Evolutionary conservation across 2,888 invertebrate species (phyloP).

Genomic region (Scaptomyza parva): DNA sequence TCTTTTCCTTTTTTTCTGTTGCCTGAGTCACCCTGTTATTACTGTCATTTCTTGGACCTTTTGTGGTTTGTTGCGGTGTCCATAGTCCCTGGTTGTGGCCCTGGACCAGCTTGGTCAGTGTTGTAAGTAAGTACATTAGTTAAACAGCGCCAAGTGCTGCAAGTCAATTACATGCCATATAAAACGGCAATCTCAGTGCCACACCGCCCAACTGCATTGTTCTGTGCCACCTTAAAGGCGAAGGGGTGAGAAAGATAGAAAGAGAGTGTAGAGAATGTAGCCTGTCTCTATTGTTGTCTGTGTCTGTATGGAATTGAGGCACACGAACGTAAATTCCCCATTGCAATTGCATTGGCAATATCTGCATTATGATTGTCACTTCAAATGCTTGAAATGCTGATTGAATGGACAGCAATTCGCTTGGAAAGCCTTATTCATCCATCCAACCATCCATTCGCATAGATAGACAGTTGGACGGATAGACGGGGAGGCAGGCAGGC

Average conservation of each 20-base stretch:
- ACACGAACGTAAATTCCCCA: slow-evolving; percentile 39
- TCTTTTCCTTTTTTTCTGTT: not conserved
- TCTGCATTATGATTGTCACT: slow-evolving; percentile 80
- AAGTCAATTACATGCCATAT: slow-evolving; percentile 74
- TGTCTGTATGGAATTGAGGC: not conserved
- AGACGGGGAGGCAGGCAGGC: slow-evolving; percentile 10
- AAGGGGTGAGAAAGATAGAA: not conserved
- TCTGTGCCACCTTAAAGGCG: slow-evolving; percentile 11
- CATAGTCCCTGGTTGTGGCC: slow-evolving; percentile 27
- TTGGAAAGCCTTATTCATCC: slow-evolving; percentile 55
- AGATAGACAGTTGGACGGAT: not conserved
- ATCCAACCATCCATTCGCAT: not conserved
- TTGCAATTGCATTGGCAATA: slow-evolving; percentile 57
- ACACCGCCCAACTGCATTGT: slow-evolving; percentile 24
- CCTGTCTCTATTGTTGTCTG: not conserved
- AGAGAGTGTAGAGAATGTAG: not conserved
- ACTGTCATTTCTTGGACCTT: slow-evolving; percentile 22
- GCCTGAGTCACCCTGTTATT: slow-evolving; percentile 32
- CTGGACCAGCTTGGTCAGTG: not conserved
- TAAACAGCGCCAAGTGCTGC: slow-evolving; percentile 69
- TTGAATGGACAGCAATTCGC: slow-evolving; percentile 77
- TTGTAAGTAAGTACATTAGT: slow-evolving; percentile 60
- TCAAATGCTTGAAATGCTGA: slow-evolving; percentile 73
- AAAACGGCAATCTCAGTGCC: slow-evolving; percentile 53
- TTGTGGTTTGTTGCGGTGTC: slow-evolving; percentile 36